Conservation (phyloP, 2,888 invertebrate species). For the Elmis aenea region DNA sequence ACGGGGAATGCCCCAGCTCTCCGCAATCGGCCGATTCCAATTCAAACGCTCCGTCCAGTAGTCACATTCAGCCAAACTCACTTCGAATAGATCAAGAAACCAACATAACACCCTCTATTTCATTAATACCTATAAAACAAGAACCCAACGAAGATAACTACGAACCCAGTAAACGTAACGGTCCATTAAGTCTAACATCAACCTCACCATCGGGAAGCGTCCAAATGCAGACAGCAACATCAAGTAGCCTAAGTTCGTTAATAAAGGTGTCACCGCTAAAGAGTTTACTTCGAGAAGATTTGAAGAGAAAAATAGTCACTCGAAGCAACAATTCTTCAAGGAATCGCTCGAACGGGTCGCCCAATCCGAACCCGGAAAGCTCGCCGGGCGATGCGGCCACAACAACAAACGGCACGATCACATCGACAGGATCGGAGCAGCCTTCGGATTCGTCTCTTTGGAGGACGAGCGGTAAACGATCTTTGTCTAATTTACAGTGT, state of each 20-base stretch:
- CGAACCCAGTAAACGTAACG: conserved; percentile 44
- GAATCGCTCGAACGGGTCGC: conserved; percentile 42
- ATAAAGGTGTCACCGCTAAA: conserved; percentile 83
- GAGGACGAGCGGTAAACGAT: conserved; percentile 46
- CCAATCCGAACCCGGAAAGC: conserved; percentile 45
- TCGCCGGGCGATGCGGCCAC: conserved; percentile 49
- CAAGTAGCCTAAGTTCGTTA: conserved; percentile 68
- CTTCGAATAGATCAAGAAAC: conserved; percentile 48
- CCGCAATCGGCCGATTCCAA: conserved; percentile 80
- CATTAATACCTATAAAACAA: conserved; percentile 80
- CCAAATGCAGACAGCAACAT: conserved; percentile 53
- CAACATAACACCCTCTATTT: conserved; percentile 77
- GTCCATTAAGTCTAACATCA: conserved; percentile 39
- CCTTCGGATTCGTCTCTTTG: conserved; percentile 45
- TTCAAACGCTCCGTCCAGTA: conserved; percentile 67
- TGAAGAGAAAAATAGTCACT: conserved; percentile 73
- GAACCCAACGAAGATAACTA: conserved; percentile 52
- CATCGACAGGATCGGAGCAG: conserved; percentile 66
- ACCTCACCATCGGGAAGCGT: conserved; percentile 39
- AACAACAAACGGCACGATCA: conserved; percentile 59
- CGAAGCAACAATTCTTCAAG: conserved; percentile 53
- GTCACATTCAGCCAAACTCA: conserved; percentile 50
- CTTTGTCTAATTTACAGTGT: conserved; percentile 65
- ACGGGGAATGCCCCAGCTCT: conserved; percentile 67
- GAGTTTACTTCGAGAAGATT: conserved; percentile 76